Percentiles rank a stretch among this genome's conserved stretches.
These are phyloP conservation scores for Halisarca cf. caerulea DNA, from an alignment of 37 sponge, comb jelly and placozoan genomes.

Conservation along the genomic window DNA sequence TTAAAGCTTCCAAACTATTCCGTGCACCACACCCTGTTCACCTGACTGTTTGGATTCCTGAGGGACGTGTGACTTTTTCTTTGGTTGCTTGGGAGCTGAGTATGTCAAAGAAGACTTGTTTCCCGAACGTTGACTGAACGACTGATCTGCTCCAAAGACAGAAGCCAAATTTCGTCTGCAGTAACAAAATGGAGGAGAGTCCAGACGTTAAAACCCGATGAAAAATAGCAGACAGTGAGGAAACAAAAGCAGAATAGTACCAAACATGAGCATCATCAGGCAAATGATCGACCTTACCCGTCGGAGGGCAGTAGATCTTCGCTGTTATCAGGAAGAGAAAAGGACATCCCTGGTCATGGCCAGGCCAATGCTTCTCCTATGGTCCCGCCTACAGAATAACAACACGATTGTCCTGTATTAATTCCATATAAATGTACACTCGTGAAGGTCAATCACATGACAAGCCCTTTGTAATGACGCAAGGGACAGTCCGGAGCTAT, in stretches of 20 bases:
- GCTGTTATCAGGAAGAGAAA: constrained; percentile 26
- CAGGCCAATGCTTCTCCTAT: background rate
- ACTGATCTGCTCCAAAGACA: constrained; percentile 63
- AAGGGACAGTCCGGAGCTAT: background rate
- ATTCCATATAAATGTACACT: background rate
- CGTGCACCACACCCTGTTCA: background rate
- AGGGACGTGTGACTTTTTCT: constrained; percentile 50
- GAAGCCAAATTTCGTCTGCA: constrained; percentile 59
- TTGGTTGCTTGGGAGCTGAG: constrained; percentile 91
- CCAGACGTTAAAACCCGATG: no score
- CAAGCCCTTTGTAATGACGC: background rate
- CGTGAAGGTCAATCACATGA: background rate
- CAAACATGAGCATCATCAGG: no score
- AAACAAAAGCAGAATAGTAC: no score
- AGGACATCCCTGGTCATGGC: constrained; percentile 1
- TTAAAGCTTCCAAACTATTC: no score
- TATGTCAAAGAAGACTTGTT: constrained; percentile 73
- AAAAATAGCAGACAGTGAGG: no score
- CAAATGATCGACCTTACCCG: constrained; percentile 10
- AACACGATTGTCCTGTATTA: background rate
- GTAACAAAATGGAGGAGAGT: background rate
- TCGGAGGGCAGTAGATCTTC: constrained; percentile 33
- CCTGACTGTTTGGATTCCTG: background rate
- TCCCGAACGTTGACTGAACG: constrained; percentile 35
- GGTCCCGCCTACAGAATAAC: background rate